A percentile compares a stretch with the other conserved stretches of the same genome.
These are phyloP conservation scores for Alcis repandata DNA, from an alignment of 2,888 invertebrate species.

Conservation along the genomic window DNA sequence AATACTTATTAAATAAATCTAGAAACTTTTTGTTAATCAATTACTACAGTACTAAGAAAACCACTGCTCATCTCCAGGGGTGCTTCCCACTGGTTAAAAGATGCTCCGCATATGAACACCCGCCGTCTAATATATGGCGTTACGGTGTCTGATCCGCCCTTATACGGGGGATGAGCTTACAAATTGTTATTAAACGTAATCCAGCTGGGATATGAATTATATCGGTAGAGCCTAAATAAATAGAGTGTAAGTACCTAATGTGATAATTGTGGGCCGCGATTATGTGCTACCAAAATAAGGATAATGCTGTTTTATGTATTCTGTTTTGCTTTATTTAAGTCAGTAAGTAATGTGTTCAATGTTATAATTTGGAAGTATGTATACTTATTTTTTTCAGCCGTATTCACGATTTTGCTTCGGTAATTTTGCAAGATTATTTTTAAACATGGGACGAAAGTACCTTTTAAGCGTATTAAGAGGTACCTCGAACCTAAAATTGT, in stretches of 20 bases:
- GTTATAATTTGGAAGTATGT: no score
- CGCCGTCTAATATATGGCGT: slow-evolving; percentile 61
- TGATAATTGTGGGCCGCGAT: slow-evolving; percentile 12
- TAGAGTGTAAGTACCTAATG: slow-evolving; percentile 4
- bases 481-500: no score
- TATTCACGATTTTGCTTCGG: no score
- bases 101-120: slow-evolving; percentile 47
- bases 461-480: no score
- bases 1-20: background rate
- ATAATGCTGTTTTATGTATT: background rate
- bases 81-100: slow-evolving; percentile 26
- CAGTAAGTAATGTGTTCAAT: no score
- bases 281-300: background rate
- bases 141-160: slow-evolving; percentile 51
- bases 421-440: no score
- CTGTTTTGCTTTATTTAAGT: background rate
- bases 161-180: slow-evolving; percentile 39
- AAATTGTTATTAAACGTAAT: slow-evolving; percentile 51
- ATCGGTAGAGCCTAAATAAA: slow-evolving; percentile 19
- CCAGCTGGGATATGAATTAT: slow-evolving; percentile 39
- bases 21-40: background rate
- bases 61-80: background rate
- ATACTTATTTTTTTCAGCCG: no score
- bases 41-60: slow-evolving; percentile 6
- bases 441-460: no score